Evolutionary conservation across 2,113 vertebrate genomes (phyloP).

Genomic region (Spermophilus dauricus): DNA sequence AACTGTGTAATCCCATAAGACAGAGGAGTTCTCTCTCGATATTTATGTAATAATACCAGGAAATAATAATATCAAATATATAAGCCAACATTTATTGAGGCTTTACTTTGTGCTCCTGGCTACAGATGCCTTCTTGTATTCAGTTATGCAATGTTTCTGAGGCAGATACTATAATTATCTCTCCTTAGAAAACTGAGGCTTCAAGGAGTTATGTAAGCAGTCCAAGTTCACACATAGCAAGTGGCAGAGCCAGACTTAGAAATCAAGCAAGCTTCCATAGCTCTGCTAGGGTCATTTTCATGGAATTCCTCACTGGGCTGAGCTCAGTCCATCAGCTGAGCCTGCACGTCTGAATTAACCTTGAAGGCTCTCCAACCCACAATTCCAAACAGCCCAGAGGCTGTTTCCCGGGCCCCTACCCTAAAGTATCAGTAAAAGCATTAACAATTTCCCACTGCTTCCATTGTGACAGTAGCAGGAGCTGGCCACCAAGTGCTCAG

Average conservation of each 20-base stretch:
- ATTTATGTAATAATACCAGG: neutral
- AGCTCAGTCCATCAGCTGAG: neutral
- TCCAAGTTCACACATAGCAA: conserved; percentile 5
- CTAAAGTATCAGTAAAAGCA: conserved; percentile 51
- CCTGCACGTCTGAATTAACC: neutral
- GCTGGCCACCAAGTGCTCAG: neutral
- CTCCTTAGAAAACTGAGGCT: conserved; percentile 28
- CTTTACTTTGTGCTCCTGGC: conserved; percentile 19
- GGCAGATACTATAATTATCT: conserved; percentile 1
- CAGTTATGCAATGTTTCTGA: neutral
- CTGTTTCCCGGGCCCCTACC: neutral
- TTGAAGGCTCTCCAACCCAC: neutral
- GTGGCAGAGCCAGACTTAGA: neutral
- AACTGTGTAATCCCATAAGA: neutral
- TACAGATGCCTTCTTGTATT: neutral
- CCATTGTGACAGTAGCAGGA: conserved; percentile 34
- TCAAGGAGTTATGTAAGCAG: neutral
- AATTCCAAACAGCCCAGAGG: conserved; percentile 6
- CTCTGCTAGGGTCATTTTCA: neutral
- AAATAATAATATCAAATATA: neutral
- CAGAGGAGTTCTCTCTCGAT: neutral
- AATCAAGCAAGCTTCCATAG: neutral
- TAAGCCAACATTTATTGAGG: neutral
- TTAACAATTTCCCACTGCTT: conserved; percentile 23
- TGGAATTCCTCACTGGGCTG: neutral